A percentile compares a stretch with the other conserved stretches of the same genome.
phyloP scores from a whole-genome alignment of 2,797 vertebrate species.

The Perodicticus potto region DNA sequence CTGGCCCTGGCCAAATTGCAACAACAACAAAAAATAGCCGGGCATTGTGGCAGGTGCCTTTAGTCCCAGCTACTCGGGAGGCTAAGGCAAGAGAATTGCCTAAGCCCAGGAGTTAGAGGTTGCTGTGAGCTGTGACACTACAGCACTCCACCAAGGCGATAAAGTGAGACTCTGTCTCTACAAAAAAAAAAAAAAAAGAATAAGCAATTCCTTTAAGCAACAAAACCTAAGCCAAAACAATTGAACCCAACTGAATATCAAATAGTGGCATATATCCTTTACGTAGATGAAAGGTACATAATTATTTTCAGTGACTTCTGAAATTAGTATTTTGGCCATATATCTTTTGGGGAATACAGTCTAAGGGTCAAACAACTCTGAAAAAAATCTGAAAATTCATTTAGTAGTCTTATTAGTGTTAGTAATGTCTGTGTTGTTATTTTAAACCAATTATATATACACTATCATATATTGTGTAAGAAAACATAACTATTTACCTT shows the following conservation, averaged over 20 bases:
- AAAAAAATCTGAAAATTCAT: constrained; percentile 6
- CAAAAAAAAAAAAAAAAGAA: not conserved
- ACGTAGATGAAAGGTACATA: not conserved
- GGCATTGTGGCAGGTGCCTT: too few relatives aligned
- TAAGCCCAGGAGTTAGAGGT: too few relatives aligned
- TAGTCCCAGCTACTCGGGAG: too few relatives aligned
- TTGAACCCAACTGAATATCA: not conserved
- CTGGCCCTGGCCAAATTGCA: too few relatives aligned
- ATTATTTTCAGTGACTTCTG: constrained; percentile 13
- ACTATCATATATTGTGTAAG: not conserved
- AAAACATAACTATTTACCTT: not conserved
- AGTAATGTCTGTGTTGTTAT: not conserved
- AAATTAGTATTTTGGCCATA: constrained; percentile 1
- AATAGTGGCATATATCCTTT: not conserved
- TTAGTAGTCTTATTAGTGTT: not conserved
- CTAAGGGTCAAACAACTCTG: not conserved
- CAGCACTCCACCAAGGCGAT: too few relatives aligned
- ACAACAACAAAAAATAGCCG: too few relatives aligned
- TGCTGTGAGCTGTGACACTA: too few relatives aligned
- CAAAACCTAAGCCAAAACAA: not conserved
- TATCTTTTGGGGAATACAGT: not conserved
- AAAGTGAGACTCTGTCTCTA: too few relatives aligned
- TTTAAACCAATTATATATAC: not conserved
- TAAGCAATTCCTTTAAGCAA: not conserved
- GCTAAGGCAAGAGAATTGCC: too few relatives aligned